These are phyloP conservation scores for Patella depressa DNA, from an alignment of 2,888 invertebrate species.

Conservation along the genomic window DNA sequence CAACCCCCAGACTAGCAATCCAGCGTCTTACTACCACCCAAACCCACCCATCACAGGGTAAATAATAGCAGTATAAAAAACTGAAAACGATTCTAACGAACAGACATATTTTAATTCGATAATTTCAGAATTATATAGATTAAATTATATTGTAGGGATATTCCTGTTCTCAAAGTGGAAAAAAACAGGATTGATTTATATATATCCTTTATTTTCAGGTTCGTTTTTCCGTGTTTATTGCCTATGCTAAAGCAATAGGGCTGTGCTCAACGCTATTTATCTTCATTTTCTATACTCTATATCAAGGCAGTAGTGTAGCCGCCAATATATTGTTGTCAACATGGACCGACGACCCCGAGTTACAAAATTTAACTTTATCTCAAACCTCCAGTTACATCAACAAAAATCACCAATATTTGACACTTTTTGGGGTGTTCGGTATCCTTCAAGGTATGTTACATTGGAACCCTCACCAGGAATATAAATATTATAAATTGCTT, in stretches of 20 bases:
- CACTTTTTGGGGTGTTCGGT: conserved; percentile 71
- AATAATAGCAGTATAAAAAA: too few relatives aligned
- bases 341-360: conserved; percentile 67
- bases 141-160: too few relatives aligned
- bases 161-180: too few relatives aligned
- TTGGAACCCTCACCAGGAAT: background rate
- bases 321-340: conserved; percentile 66
- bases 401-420: conserved; percentile 68
- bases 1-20: too few relatives aligned
- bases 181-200: too few relatives aligned
- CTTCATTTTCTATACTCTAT: conserved; percentile 74
- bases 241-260: conserved; percentile 86
- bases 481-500: background rate
- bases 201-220: conserved; percentile 74
- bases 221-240: conserved; percentile 88
- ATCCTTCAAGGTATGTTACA: conserved; percentile 59
- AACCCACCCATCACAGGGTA: too few relatives aligned
- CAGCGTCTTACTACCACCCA: too few relatives aligned
- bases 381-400: conserved; percentile 44
- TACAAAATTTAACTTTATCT: conserved; percentile 44
- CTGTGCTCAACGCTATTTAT: conserved; percentile 83
- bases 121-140: too few relatives aligned
- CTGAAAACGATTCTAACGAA: too few relatives aligned
- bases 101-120: background rate
- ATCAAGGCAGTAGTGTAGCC: conserved; percentile 58